Conservation (phyloP, 2,797 vertebrate genomes). For the Uromys caudimaculatus region DNA sequence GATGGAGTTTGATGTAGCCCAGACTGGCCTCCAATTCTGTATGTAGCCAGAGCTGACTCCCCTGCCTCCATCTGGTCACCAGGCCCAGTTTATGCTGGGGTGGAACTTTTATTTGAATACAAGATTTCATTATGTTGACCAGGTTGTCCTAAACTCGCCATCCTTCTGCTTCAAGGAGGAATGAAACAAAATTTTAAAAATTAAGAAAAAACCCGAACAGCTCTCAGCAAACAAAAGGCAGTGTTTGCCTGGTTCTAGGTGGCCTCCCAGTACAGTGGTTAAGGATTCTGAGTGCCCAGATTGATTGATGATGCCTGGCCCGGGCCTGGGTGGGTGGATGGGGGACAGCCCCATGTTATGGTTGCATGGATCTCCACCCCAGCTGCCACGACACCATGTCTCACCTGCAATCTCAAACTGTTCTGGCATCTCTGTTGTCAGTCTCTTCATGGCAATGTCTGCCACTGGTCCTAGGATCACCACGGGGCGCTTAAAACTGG, state of each 20-base stretch:
- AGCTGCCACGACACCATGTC: background rate
- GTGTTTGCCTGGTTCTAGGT: background rate
- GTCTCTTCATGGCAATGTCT: conserved; percentile 95
- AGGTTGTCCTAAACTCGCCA: background rate
- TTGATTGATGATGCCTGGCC: background rate
- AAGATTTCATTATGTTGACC: background rate
- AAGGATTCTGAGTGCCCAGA: background rate
- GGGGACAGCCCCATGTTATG: too few relatives aligned
- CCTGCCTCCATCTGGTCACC: background rate
- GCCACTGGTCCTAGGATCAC: conserved; percentile 97
- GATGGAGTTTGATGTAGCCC: too few relatives aligned
- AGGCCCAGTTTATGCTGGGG: background rate
- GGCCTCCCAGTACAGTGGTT: background rate
- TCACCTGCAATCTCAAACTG: conserved; percentile 95
- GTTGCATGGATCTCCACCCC: background rate
- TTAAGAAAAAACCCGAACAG: background rate
- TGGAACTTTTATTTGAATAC: background rate
- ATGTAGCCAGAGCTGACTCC: background rate
- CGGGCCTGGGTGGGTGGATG: too few relatives aligned
- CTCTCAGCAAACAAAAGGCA: background rate
- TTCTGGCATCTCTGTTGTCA: conserved; percentile 92
- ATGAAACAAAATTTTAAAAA: background rate
- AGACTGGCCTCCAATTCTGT: background rate
- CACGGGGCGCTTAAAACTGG: conserved; percentile 96
- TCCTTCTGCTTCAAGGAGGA: background rate